Percentiles rank a stretch among this genome's conserved stretches.
phyloP scores from a whole-genome alignment of 1,140 invertebrate species.

The Trinorchestia longiramus region DNA sequence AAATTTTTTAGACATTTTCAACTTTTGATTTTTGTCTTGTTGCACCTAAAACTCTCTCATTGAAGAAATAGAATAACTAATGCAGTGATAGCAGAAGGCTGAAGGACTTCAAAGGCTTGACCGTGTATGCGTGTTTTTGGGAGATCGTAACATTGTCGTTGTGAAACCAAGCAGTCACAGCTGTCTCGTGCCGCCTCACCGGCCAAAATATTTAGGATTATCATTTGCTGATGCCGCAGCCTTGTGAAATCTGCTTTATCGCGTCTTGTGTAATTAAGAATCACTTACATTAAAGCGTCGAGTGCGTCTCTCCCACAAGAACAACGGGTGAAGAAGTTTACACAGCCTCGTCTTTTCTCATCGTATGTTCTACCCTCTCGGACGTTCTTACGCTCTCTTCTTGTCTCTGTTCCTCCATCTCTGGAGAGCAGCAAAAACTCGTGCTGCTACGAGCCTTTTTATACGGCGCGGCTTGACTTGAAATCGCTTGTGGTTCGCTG shows the following conservation, averaged over 20 bases:
- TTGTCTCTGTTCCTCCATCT: neutral
- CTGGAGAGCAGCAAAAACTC: conserved; percentile 28
- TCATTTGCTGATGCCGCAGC: neutral
- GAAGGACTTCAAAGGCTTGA: neutral
- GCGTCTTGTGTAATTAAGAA: neutral
- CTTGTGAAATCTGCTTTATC: too few relatives aligned
- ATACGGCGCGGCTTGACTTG: neutral
- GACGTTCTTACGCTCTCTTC: neutral
- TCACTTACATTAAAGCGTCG: neutral
- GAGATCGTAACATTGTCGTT: neutral
- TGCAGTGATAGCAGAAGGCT: too few relatives aligned
- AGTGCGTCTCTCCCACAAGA: neutral
- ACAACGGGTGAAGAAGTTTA: neutral
- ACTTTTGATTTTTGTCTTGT: too few relatives aligned
- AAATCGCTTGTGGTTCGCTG: neutral
- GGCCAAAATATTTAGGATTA: neutral
- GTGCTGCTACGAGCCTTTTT: conserved; percentile 14
- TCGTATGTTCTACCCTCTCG: neutral
- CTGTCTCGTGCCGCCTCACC: too few relatives aligned
- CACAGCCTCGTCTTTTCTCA: neutral
- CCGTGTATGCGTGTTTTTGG: neutral
- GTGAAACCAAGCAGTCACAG: too few relatives aligned
- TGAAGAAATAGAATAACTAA: too few relatives aligned
- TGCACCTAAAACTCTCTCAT: too few relatives aligned
- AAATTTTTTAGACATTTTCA: too few relatives aligned